Base-by-base conservation (phyloP, 2,113 vertebrate species). In the Oenanthe oenanthe region DNA sequence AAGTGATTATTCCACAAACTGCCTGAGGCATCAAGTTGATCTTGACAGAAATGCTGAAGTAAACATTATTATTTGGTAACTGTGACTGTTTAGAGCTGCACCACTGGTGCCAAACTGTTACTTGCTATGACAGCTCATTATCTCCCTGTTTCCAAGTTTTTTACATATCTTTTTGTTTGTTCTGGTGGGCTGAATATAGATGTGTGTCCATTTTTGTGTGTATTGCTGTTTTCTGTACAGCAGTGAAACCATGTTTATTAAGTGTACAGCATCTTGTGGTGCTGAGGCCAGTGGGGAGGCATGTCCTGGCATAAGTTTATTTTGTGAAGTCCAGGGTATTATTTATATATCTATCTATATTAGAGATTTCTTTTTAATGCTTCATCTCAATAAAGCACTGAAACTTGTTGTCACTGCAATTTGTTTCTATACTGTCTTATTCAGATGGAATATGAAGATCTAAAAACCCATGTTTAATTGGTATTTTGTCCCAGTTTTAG, bases 31-130 rank as follows among this genome's bases (percentile, higher is more conserved):
- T 84, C 94, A 81, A 91, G 83, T 63, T 92, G 76, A 81, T 94
- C 89, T 93, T 1, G 19, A 96, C 80, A 92, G 94, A 91, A 96
- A 92, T 81, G 95, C 94, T 95, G 95, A 91, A 90, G 79, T 93
- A 93, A 94, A 88, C 94, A 74, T 85, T 90, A 51, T 86, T 90
- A 88, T 93, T 89, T 91, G 80, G 94, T 83, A 57, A 85, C 91
- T 91, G 72, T 4, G 25, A 63, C 83, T 29, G 4, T 93, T 92
- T 75, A 45, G 89, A 88, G 76, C 57, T 3, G 8, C 85, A 61
- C 95, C 86, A 26, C 65, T 77, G 65, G 72, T 88, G 86, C 92
- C 10, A 31, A 91, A 73, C 61, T 63, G 68, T 84, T 93, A 71
- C 79, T 75, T 0, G 0, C 79, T 89, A 15, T 93, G 95, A 97